Percentiles rank a stretch among this genome's conserved stretches.
phyloP scores from a whole-genome alignment of 2,113 vertebrate species.

The Pica pica region DNA sequence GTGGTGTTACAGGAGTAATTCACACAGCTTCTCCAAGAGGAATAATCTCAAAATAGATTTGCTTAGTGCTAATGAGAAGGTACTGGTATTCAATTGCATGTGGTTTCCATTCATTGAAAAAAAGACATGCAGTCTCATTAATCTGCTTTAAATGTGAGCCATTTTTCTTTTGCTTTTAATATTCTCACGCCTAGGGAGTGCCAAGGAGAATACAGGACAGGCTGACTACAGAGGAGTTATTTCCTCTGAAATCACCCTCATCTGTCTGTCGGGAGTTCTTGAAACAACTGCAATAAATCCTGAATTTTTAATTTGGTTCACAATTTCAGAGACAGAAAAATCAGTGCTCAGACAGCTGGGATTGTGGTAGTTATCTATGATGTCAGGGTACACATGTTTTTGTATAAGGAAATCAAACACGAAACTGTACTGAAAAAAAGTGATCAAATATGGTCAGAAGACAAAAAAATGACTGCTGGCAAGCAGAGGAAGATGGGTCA shows the following conservation, averaged over 20 bases:
- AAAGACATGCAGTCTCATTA: neutral
- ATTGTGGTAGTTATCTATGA: neutral
- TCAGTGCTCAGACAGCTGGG: neutral
- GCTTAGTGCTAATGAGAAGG: neutral
- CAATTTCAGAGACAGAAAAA: slow-evolving; percentile 45
- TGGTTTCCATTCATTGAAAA: neutral
- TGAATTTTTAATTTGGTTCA: slow-evolving; percentile 52
- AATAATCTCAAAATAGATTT: neutral
- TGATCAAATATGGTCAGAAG: neutral
- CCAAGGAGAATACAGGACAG: neutral
- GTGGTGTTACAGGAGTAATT: neutral
- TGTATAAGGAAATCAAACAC: neutral
- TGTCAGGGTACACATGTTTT: neutral
- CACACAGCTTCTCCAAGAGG: neutral
- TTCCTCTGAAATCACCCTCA: slow-evolving; percentile 20
- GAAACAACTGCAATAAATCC: slow-evolving; percentile 42
- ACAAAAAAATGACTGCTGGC: neutral
- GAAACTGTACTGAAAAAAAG: neutral
- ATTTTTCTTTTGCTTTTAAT: slow-evolving; percentile 21
- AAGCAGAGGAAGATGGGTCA: neutral
- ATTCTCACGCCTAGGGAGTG: neutral
- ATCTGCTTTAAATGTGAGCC: neutral
- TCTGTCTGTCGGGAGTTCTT: slow-evolving; percentile 4
- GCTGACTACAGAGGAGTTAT: neutral
- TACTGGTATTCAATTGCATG: neutral